Evolutionary conservation across 2,797 vertebrate genomes (phyloP), one percentile per base, ranked within the genome.

Genomic region (Pampus argenteus): DNA sequence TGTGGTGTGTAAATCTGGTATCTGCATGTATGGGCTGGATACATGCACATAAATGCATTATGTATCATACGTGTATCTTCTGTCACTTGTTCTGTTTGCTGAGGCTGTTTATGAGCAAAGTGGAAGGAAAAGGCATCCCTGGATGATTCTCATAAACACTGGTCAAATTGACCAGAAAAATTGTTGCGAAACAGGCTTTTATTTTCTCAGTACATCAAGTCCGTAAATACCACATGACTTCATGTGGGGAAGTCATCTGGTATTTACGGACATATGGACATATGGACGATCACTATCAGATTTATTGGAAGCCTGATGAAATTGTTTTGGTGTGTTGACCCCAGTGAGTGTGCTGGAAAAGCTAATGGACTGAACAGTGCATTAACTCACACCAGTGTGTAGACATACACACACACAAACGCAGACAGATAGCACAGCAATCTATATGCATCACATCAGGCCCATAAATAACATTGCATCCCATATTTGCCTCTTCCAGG

Each of bases 271-370:
- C 70, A 60, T 54, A 45, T 76, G 72, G 65, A 45, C 48, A 65
- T 66, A 81, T n/a, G n/a, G 79, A 85, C 75, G 61, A 44, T 76
- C 64, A 52, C 67, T 76, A 61, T 85, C 80, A 84, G 84, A 88
- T 88, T 54, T 68, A 68, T 54, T 65, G 66, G 77, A 74, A 86
- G 45, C 71, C 73, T 78, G 66, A 78, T 81, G 66, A 76, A 84
- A 82, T 64, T 38, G n/a, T 68, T 47, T 60, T 63, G 31, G 65
- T 78, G 76, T 66, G n/a, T n/a, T n/a, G 73, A 79, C 61, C 55
- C 31, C 65, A 29, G 29, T 15, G 6, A 36, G 31, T 79, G 62
- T n/a, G 18, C 72, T 60, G 71, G 88, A 51, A 52, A 38, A 52
- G 66, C 75, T 38, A 74, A 81, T 70, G 63, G 60, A 57, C 48